These are phyloP conservation scores for Lates calcarifer DNA, from an alignment of 2,113 vertebrate genomes.

Conservation along the genomic window DNA sequence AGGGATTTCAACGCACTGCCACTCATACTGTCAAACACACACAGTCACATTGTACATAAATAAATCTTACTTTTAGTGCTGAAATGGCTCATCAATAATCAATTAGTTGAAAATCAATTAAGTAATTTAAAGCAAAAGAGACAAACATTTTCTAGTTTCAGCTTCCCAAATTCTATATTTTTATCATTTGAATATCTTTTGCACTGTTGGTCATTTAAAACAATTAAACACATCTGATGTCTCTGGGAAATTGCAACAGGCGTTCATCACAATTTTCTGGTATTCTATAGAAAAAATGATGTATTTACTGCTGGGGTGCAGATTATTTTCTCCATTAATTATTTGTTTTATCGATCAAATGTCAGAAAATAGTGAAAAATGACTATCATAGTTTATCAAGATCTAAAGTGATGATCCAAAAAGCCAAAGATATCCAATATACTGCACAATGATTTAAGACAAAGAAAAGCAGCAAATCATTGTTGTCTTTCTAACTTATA, in stretches of 20 bases:
- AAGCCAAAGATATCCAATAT: neutral
- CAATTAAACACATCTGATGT: neutral
- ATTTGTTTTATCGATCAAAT: neutral
- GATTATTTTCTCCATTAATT: neutral
- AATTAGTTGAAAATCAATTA: neutral
- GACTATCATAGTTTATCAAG: neutral
- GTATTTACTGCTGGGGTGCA: neutral
- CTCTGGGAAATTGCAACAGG: neutral
- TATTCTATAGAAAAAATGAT: neutral
- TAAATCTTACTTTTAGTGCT: neutral
- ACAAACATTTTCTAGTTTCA: neutral
- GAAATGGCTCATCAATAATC: neutral
- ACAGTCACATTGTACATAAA: neutral
- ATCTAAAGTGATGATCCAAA: neutral
- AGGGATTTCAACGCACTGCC: constrained; percentile 44
- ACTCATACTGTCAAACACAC: constrained; percentile 40
- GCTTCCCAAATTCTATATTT: neutral
- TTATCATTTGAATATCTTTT: neutral
- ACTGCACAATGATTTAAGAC: neutral
- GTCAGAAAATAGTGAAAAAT: neutral
- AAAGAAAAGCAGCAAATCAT: neutral
- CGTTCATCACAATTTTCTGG: neutral
- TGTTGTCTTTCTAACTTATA: neutral
- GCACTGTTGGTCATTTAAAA: neutral
- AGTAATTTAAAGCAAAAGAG: neutral